A percentile compares a stretch with the other conserved stretches of the same genome.
Conservation (phyloP, 2,113 vertebrate genomes). For the Bucco capensis region DNA sequence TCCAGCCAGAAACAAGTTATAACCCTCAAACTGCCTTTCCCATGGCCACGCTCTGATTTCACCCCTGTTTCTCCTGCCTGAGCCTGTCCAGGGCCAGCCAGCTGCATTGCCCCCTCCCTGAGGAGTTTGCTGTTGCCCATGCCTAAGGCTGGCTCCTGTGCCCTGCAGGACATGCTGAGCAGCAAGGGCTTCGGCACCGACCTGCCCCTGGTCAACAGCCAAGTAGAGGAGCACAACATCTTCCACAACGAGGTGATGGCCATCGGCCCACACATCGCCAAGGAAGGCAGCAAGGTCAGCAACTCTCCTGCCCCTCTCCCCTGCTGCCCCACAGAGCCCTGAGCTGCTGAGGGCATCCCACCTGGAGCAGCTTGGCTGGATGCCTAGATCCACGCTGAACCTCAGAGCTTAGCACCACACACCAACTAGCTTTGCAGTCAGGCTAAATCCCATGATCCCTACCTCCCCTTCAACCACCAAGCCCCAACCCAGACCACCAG, state of each 20-base stretch:
- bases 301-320: background rate
- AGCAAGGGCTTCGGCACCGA: conserved; percentile 88
- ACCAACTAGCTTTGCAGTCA: fast-evolving
- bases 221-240: conserved; percentile 95
- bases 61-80: background rate
- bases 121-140: background rate
- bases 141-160: background rate
- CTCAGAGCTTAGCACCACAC: background rate
- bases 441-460: background rate
- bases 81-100: background rate
- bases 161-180: conserved; percentile 76
- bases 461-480: background rate
- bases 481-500: fast-evolving
- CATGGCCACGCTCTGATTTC: background rate
- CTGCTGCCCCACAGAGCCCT: fast-evolving
- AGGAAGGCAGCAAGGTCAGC: conserved; percentile 78
- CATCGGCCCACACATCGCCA: conserved; percentile 84
- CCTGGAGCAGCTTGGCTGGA: background rate
- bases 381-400: background rate
- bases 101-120: background rate
- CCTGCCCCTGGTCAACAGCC: conserved; percentile 85
- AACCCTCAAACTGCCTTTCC: background rate
- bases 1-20: background rate
- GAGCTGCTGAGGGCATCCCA: fast-evolving
- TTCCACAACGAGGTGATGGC: conserved; percentile 97